These are phyloP conservation scores for Strigamia maritima DNA, from an alignment of 2,888 invertebrate species.

Conservation along the genomic window DNA sequence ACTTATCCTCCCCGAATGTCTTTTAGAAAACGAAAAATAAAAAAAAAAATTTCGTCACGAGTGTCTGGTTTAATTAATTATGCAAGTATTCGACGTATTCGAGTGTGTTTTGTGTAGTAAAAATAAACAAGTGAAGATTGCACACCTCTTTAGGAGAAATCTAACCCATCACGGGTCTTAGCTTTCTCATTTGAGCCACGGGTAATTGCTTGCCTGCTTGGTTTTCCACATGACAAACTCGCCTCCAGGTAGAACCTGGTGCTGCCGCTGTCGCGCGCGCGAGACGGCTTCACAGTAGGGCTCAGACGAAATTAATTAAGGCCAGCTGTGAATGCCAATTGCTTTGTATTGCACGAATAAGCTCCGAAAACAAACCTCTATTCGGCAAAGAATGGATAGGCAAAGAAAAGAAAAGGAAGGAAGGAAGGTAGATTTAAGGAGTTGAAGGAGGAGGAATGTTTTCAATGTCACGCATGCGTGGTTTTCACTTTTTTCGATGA, in stretches of 20 bases:
- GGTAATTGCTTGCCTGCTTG: conserved; percentile 36
- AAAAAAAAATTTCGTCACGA: too few species aligned
- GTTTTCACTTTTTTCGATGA: neutral
- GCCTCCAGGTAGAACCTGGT: conserved; percentile 8
- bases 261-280: neutral
- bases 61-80: neutral
- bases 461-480: conserved; percentile 34
- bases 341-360: conserved; percentile 34
- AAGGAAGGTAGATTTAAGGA: neutral
- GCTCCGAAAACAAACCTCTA: conserved; percentile 33
- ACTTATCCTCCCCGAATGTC: too few species aligned
- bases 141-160: conserved; percentile 17
- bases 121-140: conserved; percentile 24
- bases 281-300: conserved; percentile 31
- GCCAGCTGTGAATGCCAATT: conserved; percentile 38
- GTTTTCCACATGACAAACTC: conserved; percentile 34
- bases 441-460: neutral
- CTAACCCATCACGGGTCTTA: conserved; percentile 19
- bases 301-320: conserved; percentile 37
- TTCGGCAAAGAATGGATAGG: conserved; percentile 11
- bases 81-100: neutral
- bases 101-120: neutral
- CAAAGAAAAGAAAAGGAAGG: neutral
- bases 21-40: neutral
- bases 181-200: conserved; percentile 27